Base-by-base conservation (phyloP, 2,888 invertebrate genomes). In the Drosophila greeni region DNA sequence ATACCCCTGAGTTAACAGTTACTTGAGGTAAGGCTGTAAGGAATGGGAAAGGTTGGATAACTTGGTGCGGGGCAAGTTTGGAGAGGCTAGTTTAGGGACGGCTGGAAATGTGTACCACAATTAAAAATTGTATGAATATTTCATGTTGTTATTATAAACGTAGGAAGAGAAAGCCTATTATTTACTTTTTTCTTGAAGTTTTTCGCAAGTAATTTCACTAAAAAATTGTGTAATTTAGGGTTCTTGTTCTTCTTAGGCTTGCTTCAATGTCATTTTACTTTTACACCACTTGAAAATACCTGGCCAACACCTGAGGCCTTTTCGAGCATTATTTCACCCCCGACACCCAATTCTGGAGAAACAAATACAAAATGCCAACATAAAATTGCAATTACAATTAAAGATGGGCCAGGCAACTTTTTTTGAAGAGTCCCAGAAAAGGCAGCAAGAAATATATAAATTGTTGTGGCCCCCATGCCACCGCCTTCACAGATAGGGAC, bases 311-410 rank as follows among this genome's bases (percentile, higher is more conserved):
- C 58, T 60, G 37, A 39, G 58, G 45, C 59, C 39, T 26, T n/a
- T 47, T 26, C 11, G 9, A n/a, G 43, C 31, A 12, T 29, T 5
- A 20, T 14, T 34, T 42, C 23, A 20, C 18, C n/a, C 12, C 9
- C 11, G 16, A 36, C 47, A 69, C 36, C 49, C 52, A 29, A 18
- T 36, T 52, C 31, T 16, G 23, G 8, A 12, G n/a, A 14, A 14
- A n/a, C 36, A 58, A 60, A 36, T 31, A 45, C 43, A 45, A 60
- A 43, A 45, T 14, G n/a, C 6, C 14, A 37, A 55, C 58, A 65
- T 56, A 49, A 59, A 62, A 51, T 31, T 36, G 58, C 42, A 49
- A 64, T 71, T 68, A 64, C 37, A 77, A 54, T 73, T 61, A 64
- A 70, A 68, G 58, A 59, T 45, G 53, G 20, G 31, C 18, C 45